These are phyloP conservation scores for Deroplatys truncata DNA, from an alignment of 2,888 invertebrate species.

Conservation along the genomic window DNA sequence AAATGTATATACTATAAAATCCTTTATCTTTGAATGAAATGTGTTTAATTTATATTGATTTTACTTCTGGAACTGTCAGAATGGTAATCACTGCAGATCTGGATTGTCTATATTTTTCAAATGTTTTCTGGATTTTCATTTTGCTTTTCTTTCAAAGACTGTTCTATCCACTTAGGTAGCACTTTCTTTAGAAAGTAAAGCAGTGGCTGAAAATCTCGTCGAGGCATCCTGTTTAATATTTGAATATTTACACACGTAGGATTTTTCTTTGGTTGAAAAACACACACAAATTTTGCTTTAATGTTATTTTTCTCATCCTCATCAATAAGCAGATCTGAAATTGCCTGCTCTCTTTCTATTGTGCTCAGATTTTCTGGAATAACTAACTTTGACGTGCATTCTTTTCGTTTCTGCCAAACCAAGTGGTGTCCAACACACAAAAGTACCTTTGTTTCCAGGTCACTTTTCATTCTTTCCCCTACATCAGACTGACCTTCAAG, in stretches of 20 bases:
- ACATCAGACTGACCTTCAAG: conserved; percentile 41
- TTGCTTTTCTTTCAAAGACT: background rate
- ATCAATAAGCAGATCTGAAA: background rate
- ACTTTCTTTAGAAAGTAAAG: background rate
- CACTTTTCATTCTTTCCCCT: conserved; percentile 35
- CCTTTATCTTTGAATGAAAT: background rate
- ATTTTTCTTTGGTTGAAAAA: background rate
- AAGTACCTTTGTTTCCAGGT: background rate
- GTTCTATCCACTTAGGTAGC: background rate
- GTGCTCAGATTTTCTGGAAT: background rate
- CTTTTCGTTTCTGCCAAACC: background rate
- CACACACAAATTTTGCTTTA: background rate
- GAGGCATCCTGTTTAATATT: background rate
- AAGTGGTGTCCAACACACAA: background rate
- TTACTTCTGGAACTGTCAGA: background rate
- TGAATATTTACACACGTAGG: background rate
- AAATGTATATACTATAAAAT: no score
- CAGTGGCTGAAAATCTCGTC: background rate
- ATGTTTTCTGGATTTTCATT: background rate
- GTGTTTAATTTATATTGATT: background rate
- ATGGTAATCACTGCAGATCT: background rate
- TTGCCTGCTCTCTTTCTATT: background rate
- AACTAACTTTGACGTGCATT: background rate
- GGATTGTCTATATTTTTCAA: background rate
- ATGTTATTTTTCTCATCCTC: background rate